Evolutionary conservation across 2,113 vertebrate species (phyloP).

Genomic region (Chroicocephalus ridibundus): DNA sequence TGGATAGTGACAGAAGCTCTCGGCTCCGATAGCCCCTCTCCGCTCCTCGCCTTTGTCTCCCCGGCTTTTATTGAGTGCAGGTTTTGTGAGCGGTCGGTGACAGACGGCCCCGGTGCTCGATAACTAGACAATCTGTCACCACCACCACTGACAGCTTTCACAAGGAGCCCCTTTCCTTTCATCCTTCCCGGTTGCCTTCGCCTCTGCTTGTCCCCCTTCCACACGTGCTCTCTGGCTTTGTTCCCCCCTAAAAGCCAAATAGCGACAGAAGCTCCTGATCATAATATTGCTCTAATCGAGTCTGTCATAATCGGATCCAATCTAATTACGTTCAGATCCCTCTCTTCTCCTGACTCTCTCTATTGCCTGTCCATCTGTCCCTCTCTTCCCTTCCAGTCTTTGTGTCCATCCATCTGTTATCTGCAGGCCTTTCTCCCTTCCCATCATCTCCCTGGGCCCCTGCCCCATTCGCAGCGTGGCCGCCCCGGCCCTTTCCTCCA

Average conservation of each 20-base stretch:
- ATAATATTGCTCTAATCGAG: constrained; percentile 66
- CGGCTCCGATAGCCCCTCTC: background rate
- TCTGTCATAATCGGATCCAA: constrained; percentile 70
- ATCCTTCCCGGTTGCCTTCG: background rate
- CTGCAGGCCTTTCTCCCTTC: constrained; percentile 63
- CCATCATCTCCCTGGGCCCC: constrained; percentile 38
- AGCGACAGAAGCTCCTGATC: constrained; percentile 64
- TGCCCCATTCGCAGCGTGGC: constrained; percentile 47
- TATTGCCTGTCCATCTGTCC: constrained; percentile 76
- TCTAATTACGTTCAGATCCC: constrained; percentile 74
- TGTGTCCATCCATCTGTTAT: constrained; percentile 81
- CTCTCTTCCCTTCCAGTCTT: constrained; percentile 69
- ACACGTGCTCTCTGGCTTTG: constrained; percentile 55
- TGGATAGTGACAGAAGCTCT: background rate
- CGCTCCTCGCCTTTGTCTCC: background rate
- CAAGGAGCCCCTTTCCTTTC: constrained; percentile 49
- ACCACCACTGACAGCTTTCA: constrained; percentile 58
- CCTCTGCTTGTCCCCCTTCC: constrained; percentile 11
- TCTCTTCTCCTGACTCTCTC: constrained; percentile 52
- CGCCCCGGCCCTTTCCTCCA: background rate
- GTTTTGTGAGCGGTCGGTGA: constrained; percentile 47
- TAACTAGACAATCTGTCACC: constrained; percentile 72
- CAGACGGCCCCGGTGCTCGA: constrained; percentile 68
- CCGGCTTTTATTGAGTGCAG: constrained; percentile 3
- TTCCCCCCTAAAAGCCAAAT: constrained; percentile 52